These are phyloP conservation scores for Drosophila gunungcola DNA, from an alignment of 1,140 invertebrate genomes.

Conservation along the genomic window DNA sequence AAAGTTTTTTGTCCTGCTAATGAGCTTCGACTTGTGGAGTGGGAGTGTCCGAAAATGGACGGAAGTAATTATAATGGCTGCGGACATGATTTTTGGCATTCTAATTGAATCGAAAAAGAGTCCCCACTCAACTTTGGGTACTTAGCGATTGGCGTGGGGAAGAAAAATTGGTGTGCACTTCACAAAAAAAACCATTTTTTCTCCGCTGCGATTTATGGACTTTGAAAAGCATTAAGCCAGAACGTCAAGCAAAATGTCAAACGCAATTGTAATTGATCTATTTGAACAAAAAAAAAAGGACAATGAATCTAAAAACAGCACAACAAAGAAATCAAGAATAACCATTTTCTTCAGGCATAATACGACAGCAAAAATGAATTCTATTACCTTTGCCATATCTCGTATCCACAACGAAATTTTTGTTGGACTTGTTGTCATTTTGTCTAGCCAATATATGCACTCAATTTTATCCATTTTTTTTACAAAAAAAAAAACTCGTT, in stretches of 20 bases:
- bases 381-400: background rate
- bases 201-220: background rate
- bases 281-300: background rate
- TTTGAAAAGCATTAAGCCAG: background rate
- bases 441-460: background rate
- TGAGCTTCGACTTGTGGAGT: constrained; percentile 54
- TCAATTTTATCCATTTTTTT: background rate
- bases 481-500: no score
- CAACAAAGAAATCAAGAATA: background rate
- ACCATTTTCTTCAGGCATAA: background rate
- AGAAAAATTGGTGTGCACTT: constrained; percentile 20
- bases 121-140: constrained; percentile 10
- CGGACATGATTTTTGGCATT: constrained; percentile 76
- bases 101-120: constrained; percentile 65
- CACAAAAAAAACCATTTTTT: background rate
- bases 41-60: constrained; percentile 13
- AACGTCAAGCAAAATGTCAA: background rate
- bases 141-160: background rate
- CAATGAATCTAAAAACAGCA: background rate
- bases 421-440: background rate
- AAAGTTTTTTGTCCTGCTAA: constrained; percentile 68
- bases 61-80: constrained; percentile 78
- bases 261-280: background rate
- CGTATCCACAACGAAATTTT: background rate
- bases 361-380: background rate